Percentiles rank a stretch among this genome's conserved stretches.
Conservation (phyloP, 2,797 vertebrate species). For the Thamnophis elegans region DNA sequence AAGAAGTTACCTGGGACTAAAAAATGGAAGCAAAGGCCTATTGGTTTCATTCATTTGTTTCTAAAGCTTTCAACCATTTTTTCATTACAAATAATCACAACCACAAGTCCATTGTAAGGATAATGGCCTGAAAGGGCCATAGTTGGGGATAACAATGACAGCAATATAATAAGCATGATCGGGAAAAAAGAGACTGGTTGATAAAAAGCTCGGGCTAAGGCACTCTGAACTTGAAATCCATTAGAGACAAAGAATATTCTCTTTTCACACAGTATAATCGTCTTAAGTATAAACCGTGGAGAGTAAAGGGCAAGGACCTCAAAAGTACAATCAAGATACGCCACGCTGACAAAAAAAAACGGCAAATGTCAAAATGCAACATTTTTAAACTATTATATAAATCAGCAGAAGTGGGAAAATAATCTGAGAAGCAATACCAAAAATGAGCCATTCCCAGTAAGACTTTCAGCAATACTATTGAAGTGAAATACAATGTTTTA, state of each 20-base stretch:
- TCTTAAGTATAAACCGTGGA: not conserved
- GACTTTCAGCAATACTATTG: not conserved
- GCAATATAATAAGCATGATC: not conserved
- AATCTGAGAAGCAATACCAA: not conserved
- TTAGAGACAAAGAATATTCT: not conserved
- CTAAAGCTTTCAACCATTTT: not conserved
- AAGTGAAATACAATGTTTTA: not conserved
- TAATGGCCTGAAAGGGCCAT: not conserved
- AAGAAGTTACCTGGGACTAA: not conserved
- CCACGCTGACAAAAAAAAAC: not conserved
- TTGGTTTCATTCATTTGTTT: not conserved
- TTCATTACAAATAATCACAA: not conserved
- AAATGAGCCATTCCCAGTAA: not conserved
- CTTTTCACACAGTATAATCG: not conserved
- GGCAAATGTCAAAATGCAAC: not conserved
- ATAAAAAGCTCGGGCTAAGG: not conserved
- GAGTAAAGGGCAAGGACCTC: not conserved
- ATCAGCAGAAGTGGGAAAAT: not conserved
- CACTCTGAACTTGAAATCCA: not conserved
- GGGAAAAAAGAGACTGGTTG: not conserved
- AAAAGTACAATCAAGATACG: not conserved
- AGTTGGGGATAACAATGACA: not conserved
- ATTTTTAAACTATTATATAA: not conserved
- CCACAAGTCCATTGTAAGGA: not conserved
- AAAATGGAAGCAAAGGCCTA: not conserved